Evolutionary conservation across 2,888 invertebrate species (phyloP), one percentile per base, ranked within the genome.

Genomic region (Geophilus truncorum): DNA sequence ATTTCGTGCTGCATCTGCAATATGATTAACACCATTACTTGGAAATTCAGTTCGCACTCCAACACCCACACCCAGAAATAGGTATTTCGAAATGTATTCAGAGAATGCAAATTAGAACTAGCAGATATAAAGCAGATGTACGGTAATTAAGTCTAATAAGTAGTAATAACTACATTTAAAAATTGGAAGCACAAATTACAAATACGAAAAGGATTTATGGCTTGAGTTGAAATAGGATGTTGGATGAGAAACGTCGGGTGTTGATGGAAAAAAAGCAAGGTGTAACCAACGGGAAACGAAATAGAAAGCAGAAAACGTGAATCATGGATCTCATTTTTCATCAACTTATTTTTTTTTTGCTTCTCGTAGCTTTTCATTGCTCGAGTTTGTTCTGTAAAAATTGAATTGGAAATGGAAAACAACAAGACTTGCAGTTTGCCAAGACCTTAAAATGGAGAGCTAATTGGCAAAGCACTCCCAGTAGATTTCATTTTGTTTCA

Each of bases 391-490:
- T 70, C 9, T 1, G 25, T 10, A 28, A 70, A 70, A 70, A 70
- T 70, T 25, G 70, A 70, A 70, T 70, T 28, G 70, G 25, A 70
- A 25, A 70, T 25, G 70, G 70, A 28, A 51, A 70, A 28, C 45
- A 45, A 45, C 15, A 15, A n/a, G 28, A 25, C 10, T 70, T 25
- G 12, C 70, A 23, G 23, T 70, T 70, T 70, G 12, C 70, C 70
- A 70, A 28, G 7, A n/a, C n/a, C 70, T 25, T 70, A 25, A 70
- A 70, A 70, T 70, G 70, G 70, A 70, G 70, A 70, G 70, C 28
- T 70, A 70, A 70, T 70, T 70, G 70, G 70, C 70, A 28, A 70
- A 70, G 70, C n/a, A 70, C 70, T 70, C 70, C 70, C 70, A 70
- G 6, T 28, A 70, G 70, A 70, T 70, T 70, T 70, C 70, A 70